A percentile compares a stretch with the other conserved stretches of the same genome.
Conservation (phyloP, 2,113 vertebrate species). For the Tenebrosternarchus preto region DNA sequence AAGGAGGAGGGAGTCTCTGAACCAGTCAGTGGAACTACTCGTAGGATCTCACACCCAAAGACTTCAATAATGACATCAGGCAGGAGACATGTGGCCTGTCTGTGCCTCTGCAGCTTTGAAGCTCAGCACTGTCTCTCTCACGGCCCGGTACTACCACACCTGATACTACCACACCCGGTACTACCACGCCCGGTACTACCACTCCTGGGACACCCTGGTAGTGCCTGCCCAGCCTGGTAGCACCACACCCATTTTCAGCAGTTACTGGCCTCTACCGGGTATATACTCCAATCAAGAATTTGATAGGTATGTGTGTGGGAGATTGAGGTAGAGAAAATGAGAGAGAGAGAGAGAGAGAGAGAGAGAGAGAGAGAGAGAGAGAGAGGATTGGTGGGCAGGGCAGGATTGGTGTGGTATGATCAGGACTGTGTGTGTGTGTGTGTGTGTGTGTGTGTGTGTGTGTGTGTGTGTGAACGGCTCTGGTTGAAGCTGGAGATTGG, state of each 20-base stretch:
- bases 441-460: too few species aligned
- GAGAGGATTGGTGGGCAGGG: too few species aligned
- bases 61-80: constrained; percentile 97
- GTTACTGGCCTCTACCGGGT: too few species aligned
- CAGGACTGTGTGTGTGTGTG: too few species aligned
- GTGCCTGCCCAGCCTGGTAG: too few species aligned
- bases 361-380: not conserved
- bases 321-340: not conserved
- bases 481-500: too few species aligned
- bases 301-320: constrained; percentile 42
- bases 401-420: too few species aligned
- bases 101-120: constrained; percentile 83
- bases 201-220: too few species aligned
- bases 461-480: too few species aligned
- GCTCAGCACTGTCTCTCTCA: constrained; percentile 65
- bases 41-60: constrained; percentile 80
- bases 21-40: constrained; percentile 94
- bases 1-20: constrained; percentile 85
- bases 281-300: constrained; percentile 54
- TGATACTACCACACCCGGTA: constrained; percentile 27
- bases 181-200: constrained; percentile 40
- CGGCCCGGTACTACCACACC: constrained; percentile 30
- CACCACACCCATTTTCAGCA: too few species aligned
- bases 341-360: too few species aligned
- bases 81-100: constrained; percentile 77